These are phyloP conservation scores for Sturnus vulgaris DNA, from an alignment of 2,113 vertebrate genomes.

Conservation along the genomic window DNA sequence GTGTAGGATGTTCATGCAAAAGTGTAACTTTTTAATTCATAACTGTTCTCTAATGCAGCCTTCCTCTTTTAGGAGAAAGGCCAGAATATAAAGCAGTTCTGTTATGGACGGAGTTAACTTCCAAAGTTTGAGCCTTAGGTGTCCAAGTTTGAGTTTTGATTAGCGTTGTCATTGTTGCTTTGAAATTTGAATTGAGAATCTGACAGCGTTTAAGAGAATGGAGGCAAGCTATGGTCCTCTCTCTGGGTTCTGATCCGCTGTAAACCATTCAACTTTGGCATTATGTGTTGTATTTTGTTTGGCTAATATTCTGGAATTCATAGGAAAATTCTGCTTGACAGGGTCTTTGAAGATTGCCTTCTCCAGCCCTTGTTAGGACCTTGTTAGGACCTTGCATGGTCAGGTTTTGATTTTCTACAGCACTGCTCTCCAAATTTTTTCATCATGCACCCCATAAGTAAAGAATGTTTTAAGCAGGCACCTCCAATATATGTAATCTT, in stretches of 20 bases:
- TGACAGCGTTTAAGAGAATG: background rate
- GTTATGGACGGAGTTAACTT: background rate
- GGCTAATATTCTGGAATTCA: background rate
- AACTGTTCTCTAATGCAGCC: background rate
- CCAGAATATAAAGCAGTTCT: background rate
- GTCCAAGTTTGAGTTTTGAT: background rate
- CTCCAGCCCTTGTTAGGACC: background rate
- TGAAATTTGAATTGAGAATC: background rate
- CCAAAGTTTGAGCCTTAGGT: background rate
- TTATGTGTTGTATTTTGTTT: background rate
- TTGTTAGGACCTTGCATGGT: background rate
- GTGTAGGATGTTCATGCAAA: background rate
- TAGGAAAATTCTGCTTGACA: background rate
- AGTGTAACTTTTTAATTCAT: background rate
- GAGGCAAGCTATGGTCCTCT: background rate
- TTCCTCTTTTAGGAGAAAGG: background rate
- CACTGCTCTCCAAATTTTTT: background rate
- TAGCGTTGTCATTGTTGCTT: background rate
- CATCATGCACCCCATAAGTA: background rate
- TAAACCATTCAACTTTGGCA: background rate
- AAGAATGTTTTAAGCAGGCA: background rate
- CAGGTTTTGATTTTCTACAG: background rate
- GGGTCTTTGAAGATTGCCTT: background rate
- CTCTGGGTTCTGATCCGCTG: background rate
- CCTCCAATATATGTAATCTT: background rate